phyloP scores from a whole-genome alignment of 2,888 invertebrate genomes.

The Eupithecia abbreviata region DNA sequence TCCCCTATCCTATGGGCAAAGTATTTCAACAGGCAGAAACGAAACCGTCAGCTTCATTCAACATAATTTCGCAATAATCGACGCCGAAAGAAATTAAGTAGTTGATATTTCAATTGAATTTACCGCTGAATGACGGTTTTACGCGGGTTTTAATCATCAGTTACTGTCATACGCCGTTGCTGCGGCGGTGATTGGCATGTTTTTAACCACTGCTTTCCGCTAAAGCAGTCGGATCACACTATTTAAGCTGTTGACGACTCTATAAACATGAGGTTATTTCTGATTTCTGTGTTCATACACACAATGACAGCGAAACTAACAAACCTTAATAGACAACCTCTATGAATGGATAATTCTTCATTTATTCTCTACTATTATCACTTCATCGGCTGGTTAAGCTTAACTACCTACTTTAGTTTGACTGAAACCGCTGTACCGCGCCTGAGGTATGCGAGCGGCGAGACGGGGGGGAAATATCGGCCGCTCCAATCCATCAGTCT shows the following conservation, averaged over 20 bases:
- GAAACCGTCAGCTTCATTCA: background rate
- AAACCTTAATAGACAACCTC: background rate
- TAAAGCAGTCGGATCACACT: background rate
- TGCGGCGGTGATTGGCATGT: slow-evolving; percentile 16
- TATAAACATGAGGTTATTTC: background rate
- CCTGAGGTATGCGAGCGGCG: too few relatives aligned
- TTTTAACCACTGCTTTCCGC: slow-evolving; percentile 2
- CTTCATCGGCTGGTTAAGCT: background rate
- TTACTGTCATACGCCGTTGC: slow-evolving; percentile 5
- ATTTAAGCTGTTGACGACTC: background rate
- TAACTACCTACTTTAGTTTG: background rate
- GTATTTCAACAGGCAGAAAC: background rate
- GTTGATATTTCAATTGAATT: slow-evolving; percentile 65
- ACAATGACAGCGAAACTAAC: background rate
- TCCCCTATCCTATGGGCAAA: background rate
- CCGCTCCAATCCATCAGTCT: too few relatives aligned
- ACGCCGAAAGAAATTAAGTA: slow-evolving; percentile 14
- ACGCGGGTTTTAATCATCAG: slow-evolving; percentile 18
- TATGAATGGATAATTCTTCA: background rate
- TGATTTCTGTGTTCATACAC: background rate
- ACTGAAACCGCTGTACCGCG: too few relatives aligned
- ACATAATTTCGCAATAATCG: background rate
- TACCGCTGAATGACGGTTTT: slow-evolving; percentile 27
- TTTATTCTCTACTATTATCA: background rate
- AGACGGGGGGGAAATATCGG: too few relatives aligned